These are phyloP conservation scores for Nestor notabilis DNA, from an alignment of 2,113 vertebrate species.

Conservation along the genomic window DNA sequence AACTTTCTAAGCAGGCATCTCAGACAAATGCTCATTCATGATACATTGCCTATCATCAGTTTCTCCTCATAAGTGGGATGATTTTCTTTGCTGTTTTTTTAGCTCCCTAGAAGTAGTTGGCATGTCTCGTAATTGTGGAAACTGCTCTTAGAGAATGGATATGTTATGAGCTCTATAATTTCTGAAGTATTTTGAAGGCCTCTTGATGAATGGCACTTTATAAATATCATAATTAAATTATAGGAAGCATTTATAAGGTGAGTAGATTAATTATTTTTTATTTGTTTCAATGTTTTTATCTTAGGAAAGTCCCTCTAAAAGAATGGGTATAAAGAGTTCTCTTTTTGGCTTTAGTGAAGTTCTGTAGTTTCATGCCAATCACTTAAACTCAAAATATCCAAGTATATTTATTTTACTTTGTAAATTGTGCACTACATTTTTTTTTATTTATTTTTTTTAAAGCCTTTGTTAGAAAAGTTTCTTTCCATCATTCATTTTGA, in stretches of 20 bases:
- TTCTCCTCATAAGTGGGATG: neutral
- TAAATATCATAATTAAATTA: neutral
- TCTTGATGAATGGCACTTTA: neutral
- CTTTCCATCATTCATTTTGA: conserved; percentile 67
- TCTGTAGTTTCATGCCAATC: neutral
- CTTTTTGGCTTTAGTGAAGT: neutral
- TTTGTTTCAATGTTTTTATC: neutral
- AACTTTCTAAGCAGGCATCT: neutral
- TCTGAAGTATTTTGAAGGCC: neutral
- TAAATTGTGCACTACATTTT: conserved; percentile 29
- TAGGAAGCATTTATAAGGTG: conserved; percentile 32
- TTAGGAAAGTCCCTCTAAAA: neutral
- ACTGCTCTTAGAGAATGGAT: neutral
- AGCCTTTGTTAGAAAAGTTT: conserved; percentile 58
- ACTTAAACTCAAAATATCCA: conserved; percentile 2
- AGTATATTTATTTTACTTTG: conserved; percentile 31
- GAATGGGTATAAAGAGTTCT: neutral
- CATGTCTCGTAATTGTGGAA: neutral
- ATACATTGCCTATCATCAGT: neutral
- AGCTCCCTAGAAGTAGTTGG: neutral
- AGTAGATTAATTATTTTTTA: neutral
- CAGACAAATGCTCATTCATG: neutral
- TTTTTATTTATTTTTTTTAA: conserved; percentile 41
- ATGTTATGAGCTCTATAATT: neutral
- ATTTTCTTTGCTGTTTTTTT: conserved; percentile 12